These are phyloP conservation scores for Taurulus bubalis DNA, from an alignment of 2,113 vertebrate genomes.

Conservation along the genomic window DNA sequence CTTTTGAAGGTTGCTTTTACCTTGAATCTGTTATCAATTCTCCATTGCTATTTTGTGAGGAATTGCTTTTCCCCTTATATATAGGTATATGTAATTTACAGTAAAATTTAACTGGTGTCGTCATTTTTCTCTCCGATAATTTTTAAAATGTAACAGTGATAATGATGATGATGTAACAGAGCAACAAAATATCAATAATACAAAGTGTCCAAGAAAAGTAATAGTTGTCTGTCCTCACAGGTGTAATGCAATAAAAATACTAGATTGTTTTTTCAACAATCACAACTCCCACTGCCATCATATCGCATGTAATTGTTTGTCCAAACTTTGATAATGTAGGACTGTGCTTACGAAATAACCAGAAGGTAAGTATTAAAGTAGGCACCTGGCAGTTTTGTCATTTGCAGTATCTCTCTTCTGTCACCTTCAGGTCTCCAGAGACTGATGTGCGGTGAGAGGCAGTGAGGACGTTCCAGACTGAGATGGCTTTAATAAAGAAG, in stretches of 20 bases:
- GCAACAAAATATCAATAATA: not conserved
- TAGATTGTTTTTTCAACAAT: not conserved
- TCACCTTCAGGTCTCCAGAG: constrained; percentile 59
- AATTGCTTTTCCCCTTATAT: not conserved
- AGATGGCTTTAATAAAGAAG: constrained; percentile 59
- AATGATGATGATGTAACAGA: not conserved
- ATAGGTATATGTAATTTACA: not conserved
- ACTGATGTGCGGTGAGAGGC: constrained; percentile 44
- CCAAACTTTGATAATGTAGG: constrained; percentile 19
- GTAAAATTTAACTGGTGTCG: not conserved
- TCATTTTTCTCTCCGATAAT: not conserved
- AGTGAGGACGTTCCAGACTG: constrained; percentile 38
- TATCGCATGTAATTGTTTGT: constrained; percentile 17
- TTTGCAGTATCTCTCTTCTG: constrained; percentile 35
- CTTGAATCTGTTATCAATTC: not conserved
- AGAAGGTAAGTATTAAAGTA: constrained; percentile 50
- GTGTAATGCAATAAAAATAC: not conserved
- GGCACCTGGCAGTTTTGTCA: constrained; percentile 34
- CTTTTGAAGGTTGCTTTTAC: not conserved
- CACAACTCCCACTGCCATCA: not conserved
- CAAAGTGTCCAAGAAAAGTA: not conserved
- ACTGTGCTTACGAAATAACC: constrained; percentile 22
- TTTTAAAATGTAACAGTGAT: not conserved
- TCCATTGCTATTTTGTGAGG: not conserved
- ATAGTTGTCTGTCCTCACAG: not conserved